Evolutionary conservation across 1,140 invertebrate genomes (phyloP).

Genomic region (Coelopa frigida): DNA sequence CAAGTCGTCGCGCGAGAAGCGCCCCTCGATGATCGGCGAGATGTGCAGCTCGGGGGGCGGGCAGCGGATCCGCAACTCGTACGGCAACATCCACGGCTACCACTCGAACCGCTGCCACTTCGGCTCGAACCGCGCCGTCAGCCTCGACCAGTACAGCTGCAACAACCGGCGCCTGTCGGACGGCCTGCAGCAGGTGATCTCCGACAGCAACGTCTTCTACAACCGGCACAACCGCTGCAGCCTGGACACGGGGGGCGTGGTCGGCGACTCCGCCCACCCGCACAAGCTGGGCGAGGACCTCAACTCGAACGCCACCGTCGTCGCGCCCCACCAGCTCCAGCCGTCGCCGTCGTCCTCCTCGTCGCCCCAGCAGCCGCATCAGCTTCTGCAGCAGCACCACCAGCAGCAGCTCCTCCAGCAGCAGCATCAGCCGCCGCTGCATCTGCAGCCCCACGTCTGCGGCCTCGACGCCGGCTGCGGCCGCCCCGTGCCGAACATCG

Average conservation of each 20-base stretch:
- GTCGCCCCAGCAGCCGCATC: neutral
- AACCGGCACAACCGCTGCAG: slow-evolving; percentile 35
- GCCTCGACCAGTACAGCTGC: slow-evolving; percentile 41
- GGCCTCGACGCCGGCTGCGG: slow-evolving; percentile 1
- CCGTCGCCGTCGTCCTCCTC: slow-evolving; percentile 1
- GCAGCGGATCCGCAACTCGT: slow-evolving; percentile 40
- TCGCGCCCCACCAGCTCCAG: slow-evolving; percentile 7
- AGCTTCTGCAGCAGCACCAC: slow-evolving; percentile 3
- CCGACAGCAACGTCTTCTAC: slow-evolving; percentile 43
- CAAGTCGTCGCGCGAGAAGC: slow-evolving; percentile 42
- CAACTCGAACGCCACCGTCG: slow-evolving; percentile 31
- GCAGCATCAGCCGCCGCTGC: slow-evolving; percentile 12
- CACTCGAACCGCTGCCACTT: slow-evolving; percentile 41
- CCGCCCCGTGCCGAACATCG: no score
- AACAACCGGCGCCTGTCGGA: slow-evolving; percentile 40
- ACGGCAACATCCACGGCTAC: slow-evolving; percentile 43
- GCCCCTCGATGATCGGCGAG: slow-evolving; percentile 44
- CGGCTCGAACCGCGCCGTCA: slow-evolving; percentile 41
- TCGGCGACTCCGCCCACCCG: slow-evolving; percentile 3
- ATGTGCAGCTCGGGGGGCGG: slow-evolving; percentile 43
- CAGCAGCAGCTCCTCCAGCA: slow-evolving; percentile 10
- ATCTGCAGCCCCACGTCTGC: slow-evolving; percentile 10
- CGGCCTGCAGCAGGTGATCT: slow-evolving; percentile 41
- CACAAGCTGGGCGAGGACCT: slow-evolving; percentile 20
- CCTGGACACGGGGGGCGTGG: slow-evolving; percentile 20